phyloP scores from a whole-genome alignment of 1,140 invertebrate genomes.

The Idris sp. region DNA sequence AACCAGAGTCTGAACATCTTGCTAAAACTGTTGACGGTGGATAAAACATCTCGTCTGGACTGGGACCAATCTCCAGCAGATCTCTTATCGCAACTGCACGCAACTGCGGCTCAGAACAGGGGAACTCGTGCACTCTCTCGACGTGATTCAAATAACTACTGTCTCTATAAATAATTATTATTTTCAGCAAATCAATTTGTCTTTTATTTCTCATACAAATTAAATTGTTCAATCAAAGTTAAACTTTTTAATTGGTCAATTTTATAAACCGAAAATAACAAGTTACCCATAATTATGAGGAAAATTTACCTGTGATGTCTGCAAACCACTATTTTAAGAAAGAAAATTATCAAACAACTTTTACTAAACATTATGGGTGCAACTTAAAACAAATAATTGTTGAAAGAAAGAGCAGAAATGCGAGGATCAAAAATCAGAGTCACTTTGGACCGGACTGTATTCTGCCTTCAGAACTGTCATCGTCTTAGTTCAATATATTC shows the following conservation, averaged over 20 bases:
- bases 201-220: too few species aligned
- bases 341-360: constrained; percentile 17
- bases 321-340: constrained; percentile 21
- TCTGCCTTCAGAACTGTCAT: constrained; percentile 38
- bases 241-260: too few species aligned
- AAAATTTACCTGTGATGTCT: constrained; percentile 44
- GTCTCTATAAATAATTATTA: constrained; percentile 65
- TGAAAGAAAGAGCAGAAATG: too few species aligned
- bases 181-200: too few species aligned
- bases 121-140: constrained; percentile 71
- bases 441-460: constrained; percentile 30
- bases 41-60: constrained; percentile 72
- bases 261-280: too few species aligned
- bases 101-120: constrained; percentile 69
- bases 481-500: constrained; percentile 37
- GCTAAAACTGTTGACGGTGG: constrained; percentile 73
- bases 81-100: constrained; percentile 70
- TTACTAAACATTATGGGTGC: constrained; percentile 11
- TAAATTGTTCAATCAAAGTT: too few species aligned
- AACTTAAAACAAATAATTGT: background rate
- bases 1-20: constrained; percentile 72
- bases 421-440: constrained; percentile 9
- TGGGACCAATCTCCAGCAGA: constrained; percentile 68
- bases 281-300: too few species aligned
- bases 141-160: constrained; percentile 71